A percentile compares a stretch with the other conserved stretches of the same genome.
These are phyloP conservation scores for Cynaeus angustus DNA, from an alignment of 2,888 invertebrate species.

Conservation along the genomic window DNA sequence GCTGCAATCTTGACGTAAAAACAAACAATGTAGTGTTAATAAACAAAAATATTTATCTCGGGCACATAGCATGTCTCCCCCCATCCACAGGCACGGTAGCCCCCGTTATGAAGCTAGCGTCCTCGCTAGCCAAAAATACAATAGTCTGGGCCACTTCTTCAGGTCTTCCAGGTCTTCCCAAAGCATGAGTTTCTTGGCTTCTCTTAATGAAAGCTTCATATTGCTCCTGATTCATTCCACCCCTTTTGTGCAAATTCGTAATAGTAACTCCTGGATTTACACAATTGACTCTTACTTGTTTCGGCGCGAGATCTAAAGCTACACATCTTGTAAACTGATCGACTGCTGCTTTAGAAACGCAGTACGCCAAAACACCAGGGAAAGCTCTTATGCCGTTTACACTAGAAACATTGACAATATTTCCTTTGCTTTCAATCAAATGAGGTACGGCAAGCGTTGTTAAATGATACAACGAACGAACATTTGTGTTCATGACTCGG, in stretches of 20 bases:
- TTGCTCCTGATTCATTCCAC: conserved; percentile 88
- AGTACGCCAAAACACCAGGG: conserved; percentile 92
- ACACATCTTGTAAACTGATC: conserved; percentile 96
- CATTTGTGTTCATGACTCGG: conserved; percentile 90
- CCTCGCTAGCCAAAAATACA: conserved; percentile 91
- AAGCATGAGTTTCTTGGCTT: conserved; percentile 90
- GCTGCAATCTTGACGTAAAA: no score
- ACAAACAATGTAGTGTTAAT: not conserved
- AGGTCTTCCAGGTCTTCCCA: conserved; percentile 89
- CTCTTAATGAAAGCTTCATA: conserved; percentile 87
- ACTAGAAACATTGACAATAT: conserved; percentile 96
- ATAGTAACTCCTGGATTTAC: conserved; percentile 95
- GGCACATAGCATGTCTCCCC: conserved; percentile 95
- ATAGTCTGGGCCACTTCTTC: conserved; percentile 93
- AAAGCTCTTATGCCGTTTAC: conserved; percentile 94
- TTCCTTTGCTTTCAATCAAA: conserved; percentile 88
- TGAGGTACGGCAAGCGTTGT: conserved; percentile 93
- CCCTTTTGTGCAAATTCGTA: conserved; percentile 90
- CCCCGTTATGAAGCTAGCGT: conserved; percentile 93
- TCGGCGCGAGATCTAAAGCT: conserved; percentile 88
- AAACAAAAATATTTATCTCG: conserved; percentile 66
- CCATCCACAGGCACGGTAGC: conserved; percentile 94
- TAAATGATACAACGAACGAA: conserved; percentile 86
- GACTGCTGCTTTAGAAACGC: conserved; percentile 93
- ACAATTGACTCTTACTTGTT: conserved; percentile 90